Evolutionary conservation across 2,113 vertebrate species (phyloP), one percentile per base, ranked within the genome.

Genomic region (Siniperca knerii): DNA sequence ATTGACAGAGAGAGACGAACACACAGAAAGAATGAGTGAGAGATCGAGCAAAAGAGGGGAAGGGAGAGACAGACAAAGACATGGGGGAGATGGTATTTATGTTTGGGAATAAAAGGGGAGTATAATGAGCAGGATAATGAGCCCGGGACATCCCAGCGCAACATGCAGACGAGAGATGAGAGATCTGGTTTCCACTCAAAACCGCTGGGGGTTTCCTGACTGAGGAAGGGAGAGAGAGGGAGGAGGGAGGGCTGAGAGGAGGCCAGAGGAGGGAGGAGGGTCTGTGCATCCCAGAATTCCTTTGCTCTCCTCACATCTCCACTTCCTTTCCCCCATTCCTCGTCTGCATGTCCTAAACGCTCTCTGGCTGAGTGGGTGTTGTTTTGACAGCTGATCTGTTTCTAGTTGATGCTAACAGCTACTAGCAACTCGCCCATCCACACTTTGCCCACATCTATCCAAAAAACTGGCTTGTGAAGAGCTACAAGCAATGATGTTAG

Each of bases 121-220:
- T 13, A 78, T 92, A 91, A 90, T 90, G 85, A 91, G 92, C 33
- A 6, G 75, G 90, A 93, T 93, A 94, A 94, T 92, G 91, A 94
- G 92, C 21, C 82, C 67, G 83, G 86, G 90, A 92, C 92, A 79
- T 94, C 91, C 91, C 93, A 90, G 81, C 84, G 65, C 88, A 90
- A 84, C 91, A 92, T 74, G 85, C 82, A 87, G 87, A 82, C 69
- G 9, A 75, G 84, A 92, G 88, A 94, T 86, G 85, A 92, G 91
- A 87, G 91, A 89, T 94, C 88, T 84, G 82, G 89, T 95, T 94
- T 92, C 91, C 85, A 79, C 81, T 90, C 44, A 23, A 86, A 90
- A 79, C 88, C 88, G 50, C 92, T 89, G 87, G 93, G 88, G 92
- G 87, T 85, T 93, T 93, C 90, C 90, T 93, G 89, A 73, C 62